Evolutionary conservation across 2,113 vertebrate species (phyloP).

Genomic region (Aix galericulata): DNA sequence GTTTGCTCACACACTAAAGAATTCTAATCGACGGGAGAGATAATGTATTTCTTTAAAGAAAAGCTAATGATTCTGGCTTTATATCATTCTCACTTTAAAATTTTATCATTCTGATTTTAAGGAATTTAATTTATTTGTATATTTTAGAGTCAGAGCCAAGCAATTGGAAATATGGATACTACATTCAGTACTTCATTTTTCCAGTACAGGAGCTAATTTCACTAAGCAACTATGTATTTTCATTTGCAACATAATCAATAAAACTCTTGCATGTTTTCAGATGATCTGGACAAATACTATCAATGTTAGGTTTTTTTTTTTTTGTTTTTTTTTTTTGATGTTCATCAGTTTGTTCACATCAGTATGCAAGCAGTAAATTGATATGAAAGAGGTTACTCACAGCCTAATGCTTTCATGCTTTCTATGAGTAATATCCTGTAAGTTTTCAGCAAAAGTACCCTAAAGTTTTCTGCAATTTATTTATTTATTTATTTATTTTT

Average conservation of each 20-base stretch:
- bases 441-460: not conserved
- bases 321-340: not conserved
- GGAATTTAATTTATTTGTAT: not conserved
- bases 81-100: not conserved
- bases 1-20: not conserved
- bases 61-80: not conserved
- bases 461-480: not conserved
- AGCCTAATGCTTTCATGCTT: not conserved
- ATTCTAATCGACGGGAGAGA: rapidly evolving
- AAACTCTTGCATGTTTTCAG: not conserved
- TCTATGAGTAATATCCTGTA: not conserved
- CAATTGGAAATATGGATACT: not conserved
- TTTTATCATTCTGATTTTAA: not conserved
- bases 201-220: not conserved
- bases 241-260: not conserved
- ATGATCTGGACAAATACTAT: not conserved
- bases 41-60: not conserved
- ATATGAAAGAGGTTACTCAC: not conserved
- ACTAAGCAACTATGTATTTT: not conserved
- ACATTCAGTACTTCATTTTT: not conserved
- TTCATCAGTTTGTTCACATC: not conserved
- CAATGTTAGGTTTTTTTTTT: not conserved
- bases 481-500: not conserved
- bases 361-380: not conserved
- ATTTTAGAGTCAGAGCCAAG: not conserved